Percentiles rank a stretch among this genome's conserved stretches.
Conservation (phyloP, 2,113 vertebrate species). For the Ciconia maguari region DNA sequence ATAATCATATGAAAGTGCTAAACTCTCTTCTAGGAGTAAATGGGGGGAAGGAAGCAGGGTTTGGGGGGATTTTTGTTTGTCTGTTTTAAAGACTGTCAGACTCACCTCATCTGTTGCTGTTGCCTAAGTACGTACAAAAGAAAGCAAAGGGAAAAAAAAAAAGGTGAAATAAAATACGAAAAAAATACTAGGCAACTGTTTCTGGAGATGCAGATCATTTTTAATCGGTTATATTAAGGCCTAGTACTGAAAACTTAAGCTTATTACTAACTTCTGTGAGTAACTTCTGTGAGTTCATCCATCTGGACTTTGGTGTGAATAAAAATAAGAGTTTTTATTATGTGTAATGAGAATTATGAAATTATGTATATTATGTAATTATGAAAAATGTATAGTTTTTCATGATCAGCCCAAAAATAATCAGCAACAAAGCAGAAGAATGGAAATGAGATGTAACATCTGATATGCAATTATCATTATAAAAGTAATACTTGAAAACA, state of each 20-base stretch:
- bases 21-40: neutral
- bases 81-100: neutral
- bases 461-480: neutral
- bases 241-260: neutral
- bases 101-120: slow-evolving; percentile 49
- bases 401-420: neutral
- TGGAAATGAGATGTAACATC: neutral
- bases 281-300: neutral
- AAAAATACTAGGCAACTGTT: neutral
- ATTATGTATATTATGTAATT: accelerated
- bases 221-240: neutral
- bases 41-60: neutral
- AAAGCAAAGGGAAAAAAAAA: neutral
- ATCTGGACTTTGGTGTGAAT: neutral
- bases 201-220: neutral
- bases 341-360: neutral
- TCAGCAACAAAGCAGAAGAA: neutral
- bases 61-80: neutral
- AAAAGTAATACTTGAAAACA: neutral
- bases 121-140: slow-evolving; percentile 35
- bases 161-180: neutral
- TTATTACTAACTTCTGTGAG: neutral
- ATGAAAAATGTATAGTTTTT: neutral
- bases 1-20: neutral
- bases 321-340: neutral